Evolutionary conservation across 2,113 vertebrate genomes (phyloP), one percentile per base, ranked within the genome.

Genomic region (Solea senegalensis): DNA sequence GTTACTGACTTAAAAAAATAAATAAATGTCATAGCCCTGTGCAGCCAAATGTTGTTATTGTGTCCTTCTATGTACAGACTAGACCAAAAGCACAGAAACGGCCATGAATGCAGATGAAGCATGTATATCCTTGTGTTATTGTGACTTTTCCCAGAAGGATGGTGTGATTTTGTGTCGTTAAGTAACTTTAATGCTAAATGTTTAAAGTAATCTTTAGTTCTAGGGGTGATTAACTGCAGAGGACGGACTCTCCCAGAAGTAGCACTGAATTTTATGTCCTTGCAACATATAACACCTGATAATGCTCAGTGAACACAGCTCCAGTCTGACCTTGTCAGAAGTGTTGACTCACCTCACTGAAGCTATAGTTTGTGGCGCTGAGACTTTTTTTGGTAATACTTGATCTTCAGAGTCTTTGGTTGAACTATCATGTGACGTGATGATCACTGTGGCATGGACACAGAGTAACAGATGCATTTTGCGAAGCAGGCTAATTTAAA

Each of bases 381-480:
- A 34, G 21, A 21, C 21, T 50, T 27, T 21, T 69, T 13, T 48
- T 54, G 43, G 43, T 60, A 65, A 71, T 34, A 60, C 53, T 14
- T 65, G 43, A 0, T 34, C 16, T 52, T 52, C 39, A 11, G 5
- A 34, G 34, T 34, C 34, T 50, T 16, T n/a, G 15, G 1, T 50
- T n/a, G n/a, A 48, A 50, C 15, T n/a, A 10, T 15, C 46, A 1
- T 34, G 34, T 34, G 0, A 43, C 39, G 15, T 48, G 26, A 21
- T 11, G n/a, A 5, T 12, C 53, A 15, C 9, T 34, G 34, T 34
- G 3, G 3, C 5, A 34, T 34, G 34, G 34, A 2, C 27, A 49
- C 9, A 21, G 0, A 21, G 55, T 11, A 6, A 34, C 34, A 34
- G 5, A 34, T 2, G 34, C 5, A 34, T 34, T 34, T 6, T 34